Conservation (phyloP, 1,140 invertebrate genomes). For the Telenomus remus region DNA sequence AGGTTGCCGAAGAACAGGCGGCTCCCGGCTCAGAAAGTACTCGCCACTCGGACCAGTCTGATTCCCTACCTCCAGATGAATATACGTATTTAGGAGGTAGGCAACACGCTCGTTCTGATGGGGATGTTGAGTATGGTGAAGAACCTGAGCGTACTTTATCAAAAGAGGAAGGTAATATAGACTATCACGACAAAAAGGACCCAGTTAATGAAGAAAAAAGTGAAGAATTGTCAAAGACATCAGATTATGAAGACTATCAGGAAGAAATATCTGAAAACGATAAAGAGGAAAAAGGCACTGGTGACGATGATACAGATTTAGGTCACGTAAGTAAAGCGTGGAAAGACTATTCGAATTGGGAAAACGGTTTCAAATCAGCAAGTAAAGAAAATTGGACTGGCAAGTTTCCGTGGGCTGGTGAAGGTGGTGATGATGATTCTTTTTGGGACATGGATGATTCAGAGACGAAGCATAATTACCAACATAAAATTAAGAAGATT, state of each 20-base stretch:
- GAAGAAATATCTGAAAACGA: slow-evolving; percentile 14
- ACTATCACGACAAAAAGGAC: no score
- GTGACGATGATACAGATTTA: slow-evolving; percentile 65
- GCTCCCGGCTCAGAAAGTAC: slow-evolving; percentile 55
- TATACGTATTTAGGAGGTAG: slow-evolving; percentile 17
- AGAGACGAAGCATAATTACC: slow-evolving; percentile 5
- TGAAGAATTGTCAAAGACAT: neutral
- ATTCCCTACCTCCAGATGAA: neutral
- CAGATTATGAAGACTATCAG: slow-evolving; percentile 6
- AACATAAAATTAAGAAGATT: neutral
- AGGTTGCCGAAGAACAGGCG: slow-evolving; percentile 60
- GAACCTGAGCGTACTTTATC: neutral
- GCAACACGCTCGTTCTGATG: neutral
- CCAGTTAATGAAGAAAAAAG: neutral
- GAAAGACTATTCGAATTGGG: slow-evolving; percentile 49
- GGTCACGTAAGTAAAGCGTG: slow-evolving; percentile 73
- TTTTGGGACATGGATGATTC: slow-evolving; percentile 50
- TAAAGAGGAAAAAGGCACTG: neutral
- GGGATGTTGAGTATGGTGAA: slow-evolving; percentile 3
- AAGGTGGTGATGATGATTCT: slow-evolving; percentile 30
- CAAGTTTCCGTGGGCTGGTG: slow-evolving; percentile 39
- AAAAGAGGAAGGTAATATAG: neutral
- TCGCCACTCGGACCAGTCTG: slow-evolving; percentile 1
- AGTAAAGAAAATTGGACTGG: slow-evolving; percentile 9
- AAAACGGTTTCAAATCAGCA: slow-evolving; percentile 30